Conservation (phyloP, 1,140 invertebrate genomes). For the Drosophila kikkawai region DNA sequence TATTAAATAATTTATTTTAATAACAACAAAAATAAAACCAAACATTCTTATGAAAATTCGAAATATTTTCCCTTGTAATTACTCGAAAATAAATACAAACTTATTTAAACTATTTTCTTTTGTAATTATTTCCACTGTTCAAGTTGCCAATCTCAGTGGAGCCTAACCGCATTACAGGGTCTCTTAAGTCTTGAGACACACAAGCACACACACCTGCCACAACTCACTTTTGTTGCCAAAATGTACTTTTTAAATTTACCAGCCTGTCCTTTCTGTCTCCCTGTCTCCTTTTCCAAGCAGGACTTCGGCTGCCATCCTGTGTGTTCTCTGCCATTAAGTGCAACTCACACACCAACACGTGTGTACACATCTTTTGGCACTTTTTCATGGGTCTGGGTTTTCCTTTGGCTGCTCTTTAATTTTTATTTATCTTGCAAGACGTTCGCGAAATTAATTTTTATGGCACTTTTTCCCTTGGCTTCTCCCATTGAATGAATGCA, state of each 20-base stretch:
- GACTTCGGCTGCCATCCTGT: conserved; percentile 3
- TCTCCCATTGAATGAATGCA: conserved; percentile 27
- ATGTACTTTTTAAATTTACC: conserved; percentile 12
- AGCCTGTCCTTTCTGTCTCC: too few species aligned
- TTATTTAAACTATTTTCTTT: too few species aligned
- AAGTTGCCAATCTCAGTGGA: background rate
- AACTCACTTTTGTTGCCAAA: conserved; percentile 16
- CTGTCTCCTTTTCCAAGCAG: background rate
- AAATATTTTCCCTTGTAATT: background rate
- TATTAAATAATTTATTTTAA: background rate
- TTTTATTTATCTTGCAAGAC: conserved; percentile 50
- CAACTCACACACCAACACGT: conserved; percentile 28
- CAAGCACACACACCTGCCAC: conserved; percentile 3
- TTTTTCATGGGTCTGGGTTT: background rate
- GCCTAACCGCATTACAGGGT: background rate
- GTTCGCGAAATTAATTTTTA: conserved; percentile 45
- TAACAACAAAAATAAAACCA: background rate
- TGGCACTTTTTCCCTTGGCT: conserved; percentile 16
- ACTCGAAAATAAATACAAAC: background rate
- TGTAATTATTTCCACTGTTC: background rate
- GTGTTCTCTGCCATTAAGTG: conserved; percentile 23
- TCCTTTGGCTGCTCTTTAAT: conserved; percentile 44
- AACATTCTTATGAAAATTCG: background rate
- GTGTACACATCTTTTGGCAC: conserved; percentile 2
- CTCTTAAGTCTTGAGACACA: background rate